Percentiles rank a stretch among this genome's conserved stretches.
Conservation (phyloP, 1,140 invertebrate genomes). For the Cydia splendana region DNA sequence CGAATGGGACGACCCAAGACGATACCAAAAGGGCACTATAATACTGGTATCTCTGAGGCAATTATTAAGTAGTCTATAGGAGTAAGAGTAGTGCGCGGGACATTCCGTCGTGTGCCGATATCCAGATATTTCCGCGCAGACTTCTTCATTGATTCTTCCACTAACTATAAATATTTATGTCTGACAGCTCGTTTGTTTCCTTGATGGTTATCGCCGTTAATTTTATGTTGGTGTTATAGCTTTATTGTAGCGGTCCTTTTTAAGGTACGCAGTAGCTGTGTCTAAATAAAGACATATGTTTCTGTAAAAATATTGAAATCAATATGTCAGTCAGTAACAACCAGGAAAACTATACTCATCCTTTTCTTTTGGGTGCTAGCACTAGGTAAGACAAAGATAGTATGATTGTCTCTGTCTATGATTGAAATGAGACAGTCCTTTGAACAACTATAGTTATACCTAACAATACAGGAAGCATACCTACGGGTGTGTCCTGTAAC, state of each 20-base stretch:
- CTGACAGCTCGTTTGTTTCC: background rate
- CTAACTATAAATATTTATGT: constrained; percentile 52
- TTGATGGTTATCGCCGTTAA: background rate
- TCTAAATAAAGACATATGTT: too few species aligned
- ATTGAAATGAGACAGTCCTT: too few species aligned
- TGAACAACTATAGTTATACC: too few species aligned
- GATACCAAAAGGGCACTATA: background rate
- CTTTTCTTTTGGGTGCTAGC: too few species aligned
- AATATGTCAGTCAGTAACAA: too few species aligned
- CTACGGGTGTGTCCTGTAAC: too few species aligned
- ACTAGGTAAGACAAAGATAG: too few species aligned
- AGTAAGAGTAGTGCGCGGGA: constrained; percentile 5
- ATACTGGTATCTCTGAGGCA: background rate
- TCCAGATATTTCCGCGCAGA: constrained; percentile 55
- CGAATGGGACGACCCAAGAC: too few species aligned
- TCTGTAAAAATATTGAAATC: too few species aligned
- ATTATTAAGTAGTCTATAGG: background rate
- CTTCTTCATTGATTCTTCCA: constrained; percentile 47
- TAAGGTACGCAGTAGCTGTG: background rate
- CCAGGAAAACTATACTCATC: too few species aligned
- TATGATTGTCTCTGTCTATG: too few species aligned
- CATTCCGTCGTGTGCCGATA: constrained; percentile 57
- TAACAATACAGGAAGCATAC: too few species aligned
- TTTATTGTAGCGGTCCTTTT: background rate
- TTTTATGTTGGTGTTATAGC: background rate